Base-by-base conservation (phyloP, 2,888 invertebrate species). In the Melanophora roralis region DNA sequence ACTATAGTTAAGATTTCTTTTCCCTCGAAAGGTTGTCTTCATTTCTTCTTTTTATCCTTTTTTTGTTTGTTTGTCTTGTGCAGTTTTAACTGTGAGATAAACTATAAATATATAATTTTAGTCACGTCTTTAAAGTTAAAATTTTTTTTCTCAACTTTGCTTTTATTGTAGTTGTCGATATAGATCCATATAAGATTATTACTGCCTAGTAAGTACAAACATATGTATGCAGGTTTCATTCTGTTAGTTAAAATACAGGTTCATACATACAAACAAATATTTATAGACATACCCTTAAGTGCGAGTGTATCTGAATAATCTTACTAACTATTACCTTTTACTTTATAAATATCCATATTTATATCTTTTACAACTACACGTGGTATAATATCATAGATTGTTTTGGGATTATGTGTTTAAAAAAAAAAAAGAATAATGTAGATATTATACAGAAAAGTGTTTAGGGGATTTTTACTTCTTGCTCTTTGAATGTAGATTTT, bases 61-160 rank as follows among this genome's bases (percentile, higher is more conserved):
- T 12, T 38, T 69, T 23, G 21, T 11, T 14, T 57, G 19, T 55
- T 49, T 16, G 4, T 14, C 51, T 27, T 38, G 3, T 32, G 12
- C 9, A 43, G 9, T 27, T 67, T 47, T 59, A 51, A 64, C 74
- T 71, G 32, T 49, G 60, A 74, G 75, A 71, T 79, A 79, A 64
- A 76, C 68, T 76, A 68, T 67, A 67, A 74, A 80, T 80, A 73
- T 77, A 73, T 80, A 80, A 80, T 80, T 80, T 80, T 68, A 77
- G 80, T 80, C 80, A 80, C 80, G 80, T 80, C 76, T 80, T 73
- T 47, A 11, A 55, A 75, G 57, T 72, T 67, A 75, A 27, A 67
- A 53, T 57, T 62, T 75, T 67, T n/a, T 62, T 64, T 45, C 16
- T 53, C n/a, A n/a, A n/a, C n/a, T n/a, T n/a, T n/a, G n/a, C n/a